Evolutionary conservation across 2,797 vertebrate genomes (phyloP).

Genomic region (Enteromius viviparus): DNA sequence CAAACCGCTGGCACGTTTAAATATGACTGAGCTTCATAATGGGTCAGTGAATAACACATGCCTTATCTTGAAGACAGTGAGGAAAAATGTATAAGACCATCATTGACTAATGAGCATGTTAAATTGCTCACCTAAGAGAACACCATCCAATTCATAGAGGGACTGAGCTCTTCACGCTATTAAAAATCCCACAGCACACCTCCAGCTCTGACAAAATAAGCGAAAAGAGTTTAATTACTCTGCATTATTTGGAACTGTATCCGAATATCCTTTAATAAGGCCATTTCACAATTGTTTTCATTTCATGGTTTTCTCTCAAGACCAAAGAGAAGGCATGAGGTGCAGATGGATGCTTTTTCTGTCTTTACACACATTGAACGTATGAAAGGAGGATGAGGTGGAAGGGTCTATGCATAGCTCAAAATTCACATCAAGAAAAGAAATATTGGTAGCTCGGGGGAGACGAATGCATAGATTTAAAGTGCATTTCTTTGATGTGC

Average conservation of each 20-base stretch:
- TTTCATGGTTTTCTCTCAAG: slow-evolving; percentile 10
- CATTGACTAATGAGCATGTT: slow-evolving; percentile 11
- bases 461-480: slow-evolving; percentile 34
- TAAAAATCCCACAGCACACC: slow-evolving; percentile 10
- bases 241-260: slow-evolving; percentile 22
- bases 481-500: slow-evolving; percentile 38
- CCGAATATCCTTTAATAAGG: slow-evolving; percentile 15
- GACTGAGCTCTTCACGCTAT: not conserved
- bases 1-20: slow-evolving; percentile 15
- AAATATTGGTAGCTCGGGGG: not conserved
- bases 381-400: slow-evolving; percentile 13
- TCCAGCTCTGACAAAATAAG: slow-evolving; percentile 9
- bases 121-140: slow-evolving; percentile 28
- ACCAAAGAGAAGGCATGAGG: not conserved
- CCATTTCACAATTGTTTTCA: slow-evolving; percentile 13
- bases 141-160: slow-evolving; percentile 3
- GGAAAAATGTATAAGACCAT: slow-evolving; percentile 14
- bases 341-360: slow-evolving; percentile 5
- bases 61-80: slow-evolving; percentile 20
- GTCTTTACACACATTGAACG: not conserved
- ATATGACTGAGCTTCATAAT: slow-evolving; percentile 28
- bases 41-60: slow-evolving; percentile 41
- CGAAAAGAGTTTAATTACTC: slow-evolving; percentile 4
- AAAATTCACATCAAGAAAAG: slow-evolving; percentile 15
- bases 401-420: slow-evolving; percentile 3